phyloP scores from a whole-genome alignment of 2,888 invertebrate genomes.

The Rotaria macrura region DNA sequence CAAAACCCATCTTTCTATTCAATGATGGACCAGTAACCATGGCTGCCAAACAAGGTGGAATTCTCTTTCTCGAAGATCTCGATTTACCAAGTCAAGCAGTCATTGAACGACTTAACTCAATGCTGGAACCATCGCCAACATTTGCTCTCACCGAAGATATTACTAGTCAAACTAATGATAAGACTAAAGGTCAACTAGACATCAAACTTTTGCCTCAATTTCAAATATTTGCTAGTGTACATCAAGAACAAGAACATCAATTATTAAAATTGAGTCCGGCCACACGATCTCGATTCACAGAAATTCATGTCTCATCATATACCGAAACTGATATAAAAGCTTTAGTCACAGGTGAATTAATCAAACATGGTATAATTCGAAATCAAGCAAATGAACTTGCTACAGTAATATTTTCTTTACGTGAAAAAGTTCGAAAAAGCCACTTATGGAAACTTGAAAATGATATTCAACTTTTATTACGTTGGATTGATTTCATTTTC shows the following conservation, averaged over 20 bases:
- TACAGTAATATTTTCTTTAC: too few species aligned
- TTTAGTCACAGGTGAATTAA: too few species aligned
- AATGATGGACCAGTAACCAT: not conserved
- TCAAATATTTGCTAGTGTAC: not conserved
- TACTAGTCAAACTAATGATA: not conserved
- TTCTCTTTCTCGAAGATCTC: slow-evolving; percentile 16
- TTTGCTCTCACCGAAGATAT: not conserved
- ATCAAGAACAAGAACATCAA: not conserved
- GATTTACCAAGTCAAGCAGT: slow-evolving; percentile 21
- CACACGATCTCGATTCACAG: not conserved
- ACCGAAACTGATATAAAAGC: too few species aligned
- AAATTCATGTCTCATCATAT: too few species aligned
- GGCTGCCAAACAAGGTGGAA: not conserved
- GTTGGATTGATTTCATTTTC: not conserved
- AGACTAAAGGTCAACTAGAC: not conserved
- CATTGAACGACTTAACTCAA: not conserved
- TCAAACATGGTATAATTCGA: too few species aligned
- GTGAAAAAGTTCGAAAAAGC: too few species aligned
- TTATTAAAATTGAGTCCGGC: not conserved
- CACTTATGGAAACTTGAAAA: not conserved
- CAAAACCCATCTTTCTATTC: not conserved
- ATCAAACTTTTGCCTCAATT: not conserved
- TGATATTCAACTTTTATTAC: not conserved
- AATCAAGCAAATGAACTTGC: too few species aligned
- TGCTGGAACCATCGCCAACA: not conserved